phyloP scores from a whole-genome alignment of 2,888 invertebrate genomes.

The Xestia ashworthii region DNA sequence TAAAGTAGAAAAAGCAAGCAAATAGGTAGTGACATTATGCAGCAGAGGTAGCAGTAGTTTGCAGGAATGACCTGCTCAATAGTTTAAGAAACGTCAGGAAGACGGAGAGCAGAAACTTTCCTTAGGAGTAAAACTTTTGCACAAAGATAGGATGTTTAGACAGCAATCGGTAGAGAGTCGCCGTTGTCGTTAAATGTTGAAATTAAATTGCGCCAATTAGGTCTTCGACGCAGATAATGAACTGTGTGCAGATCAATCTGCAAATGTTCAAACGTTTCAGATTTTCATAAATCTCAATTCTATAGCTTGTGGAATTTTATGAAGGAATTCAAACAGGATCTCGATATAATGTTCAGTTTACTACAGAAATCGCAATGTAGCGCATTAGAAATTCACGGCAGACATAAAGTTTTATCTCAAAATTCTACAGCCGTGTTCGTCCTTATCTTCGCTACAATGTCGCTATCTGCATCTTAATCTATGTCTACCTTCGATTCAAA shows the following conservation, averaged over 20 bases:
- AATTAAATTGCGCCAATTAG: background rate
- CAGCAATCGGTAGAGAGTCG: background rate
- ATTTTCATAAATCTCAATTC: background rate
- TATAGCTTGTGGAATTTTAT: background rate
- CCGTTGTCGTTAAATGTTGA: background rate
- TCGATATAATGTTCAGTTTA: background rate
- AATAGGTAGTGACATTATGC: background rate
- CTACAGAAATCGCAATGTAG: background rate
- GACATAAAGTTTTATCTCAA: conserved; percentile 30
- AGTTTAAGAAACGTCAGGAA: background rate
- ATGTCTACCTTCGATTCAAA: conserved; percentile 36
- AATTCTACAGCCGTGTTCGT: conserved; percentile 13
- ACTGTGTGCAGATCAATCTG: background rate
- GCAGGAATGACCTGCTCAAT: background rate
- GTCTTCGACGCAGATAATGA: background rate
- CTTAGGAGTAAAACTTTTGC: background rate
- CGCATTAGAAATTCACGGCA: conserved; percentile 33
- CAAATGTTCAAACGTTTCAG: background rate
- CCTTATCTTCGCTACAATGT: conserved; percentile 36
- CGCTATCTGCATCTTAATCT: conserved; percentile 48
- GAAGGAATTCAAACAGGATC: background rate
- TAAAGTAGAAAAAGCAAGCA: background rate
- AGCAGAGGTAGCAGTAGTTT: background rate
- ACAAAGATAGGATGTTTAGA: background rate
- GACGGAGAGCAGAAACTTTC: background rate